phyloP scores from a whole-genome alignment of 2,797 vertebrate genomes.

The Onychomys leucogaster region DNA sequence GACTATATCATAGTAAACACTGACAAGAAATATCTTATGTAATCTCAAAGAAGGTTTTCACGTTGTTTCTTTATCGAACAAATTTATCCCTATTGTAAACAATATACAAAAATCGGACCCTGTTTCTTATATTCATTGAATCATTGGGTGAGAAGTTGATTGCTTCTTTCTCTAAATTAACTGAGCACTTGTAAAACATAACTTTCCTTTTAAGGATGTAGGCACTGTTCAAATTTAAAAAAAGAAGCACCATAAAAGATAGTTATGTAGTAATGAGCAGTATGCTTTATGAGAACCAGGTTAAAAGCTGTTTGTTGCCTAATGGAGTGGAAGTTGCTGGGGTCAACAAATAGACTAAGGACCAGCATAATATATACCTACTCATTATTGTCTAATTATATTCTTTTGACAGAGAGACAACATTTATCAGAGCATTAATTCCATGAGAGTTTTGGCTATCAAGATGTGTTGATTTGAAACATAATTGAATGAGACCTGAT shows the following conservation, averaged over 20 bases:
- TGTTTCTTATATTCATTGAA: slow-evolving; percentile 59
- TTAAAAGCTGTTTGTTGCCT: slow-evolving; percentile 92
- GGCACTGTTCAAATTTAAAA: slow-evolving; percentile 48
- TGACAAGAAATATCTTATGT: slow-evolving; percentile 63
- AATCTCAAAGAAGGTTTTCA: slow-evolving; percentile 71
- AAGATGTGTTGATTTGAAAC: slow-evolving; percentile 89
- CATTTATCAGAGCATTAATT: slow-evolving; percentile 91
- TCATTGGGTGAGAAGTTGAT: slow-evolving; percentile 60
- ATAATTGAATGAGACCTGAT: slow-evolving; percentile 89
- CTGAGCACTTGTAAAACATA: slow-evolving; percentile 74
- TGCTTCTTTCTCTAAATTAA: slow-evolving; percentile 52
- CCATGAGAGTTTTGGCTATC: slow-evolving; percentile 91
- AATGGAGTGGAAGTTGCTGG: slow-evolving; percentile 91
- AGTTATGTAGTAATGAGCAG: slow-evolving; percentile 82
- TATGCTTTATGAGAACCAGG: slow-evolving; percentile 89
- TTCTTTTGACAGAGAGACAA: slow-evolving; percentile 88
- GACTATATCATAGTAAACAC: slow-evolving; percentile 75
- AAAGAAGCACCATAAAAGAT: slow-evolving; percentile 65
- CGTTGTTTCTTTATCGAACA: slow-evolving; percentile 54
- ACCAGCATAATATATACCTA: slow-evolving; percentile 87
- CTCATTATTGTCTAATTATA: slow-evolving; percentile 92
- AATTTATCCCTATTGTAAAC: slow-evolving; percentile 31
- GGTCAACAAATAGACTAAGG: slow-evolving; percentile 90
- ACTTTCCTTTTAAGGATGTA: slow-evolving; percentile 72
- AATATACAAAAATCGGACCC: slow-evolving; percentile 60